Evolutionary conservation across 2,888 invertebrate genomes (phyloP), one percentile per base, ranked within the genome.

Genomic region (Anorthoa munda): DNA sequence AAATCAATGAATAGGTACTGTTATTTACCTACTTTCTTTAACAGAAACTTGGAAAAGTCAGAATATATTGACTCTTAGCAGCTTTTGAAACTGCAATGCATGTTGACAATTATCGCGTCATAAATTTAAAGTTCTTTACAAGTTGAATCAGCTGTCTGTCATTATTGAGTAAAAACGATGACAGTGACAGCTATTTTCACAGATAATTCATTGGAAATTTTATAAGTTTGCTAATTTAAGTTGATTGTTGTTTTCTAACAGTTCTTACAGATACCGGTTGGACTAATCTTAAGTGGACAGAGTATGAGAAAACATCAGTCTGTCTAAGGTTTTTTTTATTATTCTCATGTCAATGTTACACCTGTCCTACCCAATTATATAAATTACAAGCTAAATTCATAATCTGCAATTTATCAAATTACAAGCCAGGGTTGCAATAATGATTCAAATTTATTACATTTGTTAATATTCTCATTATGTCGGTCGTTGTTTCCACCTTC

Each of bases 401-500:
- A 46, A 13, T n/a, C 48, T 15, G 26, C 60, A 77, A 77, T 72
- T 79, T 61, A 15, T 15, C 31, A 46, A 78, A 77, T 79, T 48
- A 26, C 13, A 58, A 68, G 45, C 9, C 46, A 26, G 45, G 60
- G 45, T 68, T 50, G 2, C n/a, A 60, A 31, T 45, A 64, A 77
- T 65, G 0, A 70, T 48, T 39, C 13, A 9, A 39, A 39, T 39
- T 58, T 51, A 68, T 65, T 72, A 26, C 21, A 72, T 51, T 68
- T 58, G 18, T 61, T 65, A 46, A n/a, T 59, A 13, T 46, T 72
- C n/a, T 3, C 26, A 82, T 55, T 59, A 69, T 12, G 0, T 55
- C 11, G 48, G 79, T 63, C 58, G 63, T 72, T 80, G 58, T 77
- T 65, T 31, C 1, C 23, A 77, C 53, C 65, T 80, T 77, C 7